These are phyloP conservation scores for Drosophila watanabei DNA, from an alignment of 1,140 invertebrate species.

Conservation along the genomic window DNA sequence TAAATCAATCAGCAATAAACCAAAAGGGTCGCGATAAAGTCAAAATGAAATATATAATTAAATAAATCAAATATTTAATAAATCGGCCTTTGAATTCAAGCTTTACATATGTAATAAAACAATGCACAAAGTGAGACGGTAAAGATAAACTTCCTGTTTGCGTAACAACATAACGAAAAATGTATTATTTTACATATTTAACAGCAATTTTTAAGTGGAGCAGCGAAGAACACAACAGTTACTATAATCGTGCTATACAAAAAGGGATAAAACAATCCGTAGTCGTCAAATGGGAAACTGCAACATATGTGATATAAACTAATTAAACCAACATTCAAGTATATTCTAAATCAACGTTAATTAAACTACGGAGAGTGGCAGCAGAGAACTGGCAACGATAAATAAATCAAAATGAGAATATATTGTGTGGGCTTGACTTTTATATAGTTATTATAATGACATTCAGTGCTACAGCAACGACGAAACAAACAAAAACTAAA, in stretches of 20 bases:
- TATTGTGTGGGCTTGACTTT: conserved; percentile 37
- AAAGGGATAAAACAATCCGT: conserved; percentile 14
- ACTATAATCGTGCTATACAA: conserved; percentile 25
- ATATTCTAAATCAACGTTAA: conserved; percentile 58
- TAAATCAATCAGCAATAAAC: conserved; percentile 23
- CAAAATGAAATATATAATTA: neutral
- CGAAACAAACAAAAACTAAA: conserved; percentile 30
- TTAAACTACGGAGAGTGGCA: conserved; percentile 38
- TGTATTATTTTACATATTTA: conserved; percentile 20
- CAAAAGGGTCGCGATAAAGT: neutral
- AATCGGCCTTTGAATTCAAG: conserved; percentile 22
- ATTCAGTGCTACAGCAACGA: conserved; percentile 38
- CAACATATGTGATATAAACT: conserved; percentile 78
- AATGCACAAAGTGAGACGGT: conserved; percentile 5
- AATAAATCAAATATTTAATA: conserved; percentile 23
- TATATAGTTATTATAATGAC: conserved; percentile 40
- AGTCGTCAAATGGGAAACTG: conserved; percentile 43
- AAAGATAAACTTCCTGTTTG: neutral
- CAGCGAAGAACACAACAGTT: conserved; percentile 23
- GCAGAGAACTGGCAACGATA: conserved; percentile 22
- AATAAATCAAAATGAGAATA: conserved; percentile 55
- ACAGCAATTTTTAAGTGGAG: conserved; percentile 27
- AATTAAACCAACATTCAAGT: conserved; percentile 47
- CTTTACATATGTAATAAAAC: neutral
- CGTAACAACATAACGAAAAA: conserved; percentile 3